Base-by-base conservation (phyloP, 2,797 vertebrate genomes). In the Amniataba percoides region DNA sequence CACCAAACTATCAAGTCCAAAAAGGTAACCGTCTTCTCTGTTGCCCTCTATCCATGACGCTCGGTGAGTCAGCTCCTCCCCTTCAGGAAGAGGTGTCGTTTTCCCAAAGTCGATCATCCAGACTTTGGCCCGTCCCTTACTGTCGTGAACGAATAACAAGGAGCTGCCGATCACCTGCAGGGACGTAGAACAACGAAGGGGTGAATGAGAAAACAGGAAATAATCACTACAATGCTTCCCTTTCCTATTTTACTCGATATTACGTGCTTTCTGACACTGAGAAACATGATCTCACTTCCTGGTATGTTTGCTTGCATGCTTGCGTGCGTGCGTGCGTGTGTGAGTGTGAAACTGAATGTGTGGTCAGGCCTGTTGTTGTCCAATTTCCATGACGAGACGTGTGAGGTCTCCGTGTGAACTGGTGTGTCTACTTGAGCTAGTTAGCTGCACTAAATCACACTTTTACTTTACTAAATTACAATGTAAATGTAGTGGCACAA, bases 91-190 rank as follows among this genome's bases (percentile, higher is more conserved):
- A 0, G 97, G 97, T 0, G 96, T 99, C 67, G 98, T 99, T 89
- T 99, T 99, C 87, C 98, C 98, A 58, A 99, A 99, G 94, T 99
- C 98, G 45, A 99, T 99, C 98, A 99, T 99, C 98, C 98, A 99
- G 74, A 99, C 97, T 93, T 97, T 99, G 88, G 98, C 98, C 57
- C 95, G 95, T 7, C 98, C 97, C 27, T 90, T 96, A 81, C 96
- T 96, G 95, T 99, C 98, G 0, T 99, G 98, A 87, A 99, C 97
- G 51, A 99, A 99, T 77, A 99, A 96, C 72, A 99, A 95, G 60
- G 98, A 99, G 93, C 98, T 99, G 89, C 98, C 98, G 0, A 99
- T 99, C 71, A 99, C 98, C 98, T 99, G 93, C 0, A 10, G 77
- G 78, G 23, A 86, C 45, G 58, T 39, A 75, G 2, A 43, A 2